These are phyloP conservation scores for Clanis bilineata DNA, from an alignment of 2,888 invertebrate genomes.

Conservation along the genomic window DNA sequence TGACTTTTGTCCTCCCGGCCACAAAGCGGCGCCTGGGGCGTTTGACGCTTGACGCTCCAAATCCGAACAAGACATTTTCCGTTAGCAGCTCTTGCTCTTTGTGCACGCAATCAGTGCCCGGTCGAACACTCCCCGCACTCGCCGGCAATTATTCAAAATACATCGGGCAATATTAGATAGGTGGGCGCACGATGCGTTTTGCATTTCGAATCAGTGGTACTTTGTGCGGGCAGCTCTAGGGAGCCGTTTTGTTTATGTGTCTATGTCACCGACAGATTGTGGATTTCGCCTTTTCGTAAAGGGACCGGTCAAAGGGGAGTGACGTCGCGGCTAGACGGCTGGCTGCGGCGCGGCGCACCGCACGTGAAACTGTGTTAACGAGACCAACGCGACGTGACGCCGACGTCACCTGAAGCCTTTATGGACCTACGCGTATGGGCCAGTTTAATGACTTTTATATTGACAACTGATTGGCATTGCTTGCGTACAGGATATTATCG, in stretches of 20 bases:
- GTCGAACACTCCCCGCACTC: constrained; percentile 37
- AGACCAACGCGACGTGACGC: not conserved
- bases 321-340: constrained; percentile 52
- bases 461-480: not conserved
- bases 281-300: constrained; percentile 65
- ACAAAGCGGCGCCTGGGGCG: not conserved
- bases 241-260: constrained; percentile 54
- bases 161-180: constrained; percentile 80
- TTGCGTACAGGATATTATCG: not conserved
- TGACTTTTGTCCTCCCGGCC: not conserved
- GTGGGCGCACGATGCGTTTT: constrained; percentile 75
- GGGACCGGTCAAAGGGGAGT: constrained; percentile 36
- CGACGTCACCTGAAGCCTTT: not conserved
- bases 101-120: constrained; percentile 65
- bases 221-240: constrained; percentile 64
- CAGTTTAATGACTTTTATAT: not conserved
- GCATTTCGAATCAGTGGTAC: constrained; percentile 78
- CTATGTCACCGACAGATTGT: constrained; percentile 64
- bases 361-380: not conserved
- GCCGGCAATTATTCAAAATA: constrained; percentile 80
- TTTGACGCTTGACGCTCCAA: constrained; percentile 27
- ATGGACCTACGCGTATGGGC: not conserved
- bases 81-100: constrained; percentile 58
- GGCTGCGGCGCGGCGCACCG: constrained; percentile 40
- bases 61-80: constrained; percentile 71